phyloP scores from a whole-genome alignment of 2,113 vertebrate genomes.

The Mugil cephalus region DNA sequence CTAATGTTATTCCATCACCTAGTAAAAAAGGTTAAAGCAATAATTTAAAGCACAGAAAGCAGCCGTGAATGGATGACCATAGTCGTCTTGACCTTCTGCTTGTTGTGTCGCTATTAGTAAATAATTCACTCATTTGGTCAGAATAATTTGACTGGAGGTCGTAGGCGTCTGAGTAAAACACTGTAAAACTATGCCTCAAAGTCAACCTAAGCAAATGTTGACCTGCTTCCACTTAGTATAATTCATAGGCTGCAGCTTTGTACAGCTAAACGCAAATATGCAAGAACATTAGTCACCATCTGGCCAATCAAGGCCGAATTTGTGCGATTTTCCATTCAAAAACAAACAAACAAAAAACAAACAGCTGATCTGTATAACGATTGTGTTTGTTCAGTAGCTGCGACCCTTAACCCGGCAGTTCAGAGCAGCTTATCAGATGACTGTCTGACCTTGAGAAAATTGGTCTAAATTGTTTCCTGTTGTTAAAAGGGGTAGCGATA shows the following conservation, averaged over 20 bases:
- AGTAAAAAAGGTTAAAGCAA: not conserved
- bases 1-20: no score
- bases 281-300: not conserved
- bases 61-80: not conserved
- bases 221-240: not conserved
- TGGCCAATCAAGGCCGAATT: slow-evolving; percentile 28
- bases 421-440: slow-evolving; percentile 88
- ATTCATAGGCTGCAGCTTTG: no score
- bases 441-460: slow-evolving; percentile 90
- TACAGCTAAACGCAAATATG: not conserved
- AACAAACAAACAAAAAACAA: slow-evolving; percentile 19
- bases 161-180: not conserved
- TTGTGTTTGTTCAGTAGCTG: slow-evolving; percentile 83
- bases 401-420: slow-evolving; percentile 83
- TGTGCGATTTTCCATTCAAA: slow-evolving; percentile 42
- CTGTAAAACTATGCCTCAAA: not conserved
- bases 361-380: slow-evolving; percentile 71
- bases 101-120: not conserved
- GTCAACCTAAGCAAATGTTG: not conserved
- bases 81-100: not conserved
- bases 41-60: no score
- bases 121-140: not conserved
- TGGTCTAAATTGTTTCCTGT: slow-evolving; percentile 90
- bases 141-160: not conserved
- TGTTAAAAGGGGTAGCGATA: slow-evolving; percentile 84